Evolutionary conservation across 2,888 invertebrate species (phyloP).

Genomic region (Lacanobia wlatinum): DNA sequence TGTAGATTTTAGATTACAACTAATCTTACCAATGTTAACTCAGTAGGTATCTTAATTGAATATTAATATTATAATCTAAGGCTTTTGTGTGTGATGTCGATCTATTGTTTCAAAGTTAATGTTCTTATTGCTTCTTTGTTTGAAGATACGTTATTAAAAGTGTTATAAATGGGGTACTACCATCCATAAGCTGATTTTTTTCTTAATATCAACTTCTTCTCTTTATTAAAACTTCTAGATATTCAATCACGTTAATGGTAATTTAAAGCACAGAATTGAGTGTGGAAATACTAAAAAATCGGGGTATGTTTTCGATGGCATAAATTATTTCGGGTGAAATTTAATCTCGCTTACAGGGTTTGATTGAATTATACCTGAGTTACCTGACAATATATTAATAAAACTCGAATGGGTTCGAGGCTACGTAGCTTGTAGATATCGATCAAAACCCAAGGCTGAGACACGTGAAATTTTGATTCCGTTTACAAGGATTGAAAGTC

Average conservation of each 20-base stretch:
- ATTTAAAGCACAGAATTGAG: not conserved
- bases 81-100: not conserved
- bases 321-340: not conserved
- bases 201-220: not conserved
- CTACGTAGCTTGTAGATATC: not conserved
- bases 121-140: not conserved
- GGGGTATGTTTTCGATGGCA: not conserved
- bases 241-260: no score
- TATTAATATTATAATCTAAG: slow-evolving; percentile 34
- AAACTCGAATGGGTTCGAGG: not conserved
- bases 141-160: not conserved
- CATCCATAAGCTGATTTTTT: not conserved
- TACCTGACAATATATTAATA: not conserved
- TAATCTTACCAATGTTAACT: slow-evolving; percentile 27
- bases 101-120: slow-evolving; percentile 16
- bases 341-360: not conserved
- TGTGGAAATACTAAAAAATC: not conserved
- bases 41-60: slow-evolving; percentile 18
- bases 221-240: not conserved
- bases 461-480: no score
- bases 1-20: slow-evolving; percentile 20
- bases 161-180: not conserved
- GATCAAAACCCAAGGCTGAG: not conserved
- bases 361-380: not conserved
- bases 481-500: not conserved